A percentile compares a stretch with the other conserved stretches of the same genome.
phyloP scores from a whole-genome alignment of 2,888 invertebrate genomes.

The Spodoptera picta region DNA sequence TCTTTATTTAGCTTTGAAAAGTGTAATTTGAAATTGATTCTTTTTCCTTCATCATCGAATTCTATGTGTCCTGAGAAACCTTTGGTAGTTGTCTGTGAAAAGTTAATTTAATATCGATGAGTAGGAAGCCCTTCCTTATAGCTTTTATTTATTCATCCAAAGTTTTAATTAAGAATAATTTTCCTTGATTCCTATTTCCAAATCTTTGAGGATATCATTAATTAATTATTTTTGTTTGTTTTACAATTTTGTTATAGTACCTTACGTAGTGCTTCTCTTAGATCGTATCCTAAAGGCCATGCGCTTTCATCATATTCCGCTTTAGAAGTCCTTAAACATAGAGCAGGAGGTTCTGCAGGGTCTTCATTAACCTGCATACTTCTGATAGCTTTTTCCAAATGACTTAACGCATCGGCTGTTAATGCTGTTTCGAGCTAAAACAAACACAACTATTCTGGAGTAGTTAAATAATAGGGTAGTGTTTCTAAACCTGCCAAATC shows the following conservation, averaged over 20 bases:
- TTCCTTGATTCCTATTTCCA: neutral
- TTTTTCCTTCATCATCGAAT: slow-evolving; percentile 91
- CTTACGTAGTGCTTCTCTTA: slow-evolving; percentile 66
- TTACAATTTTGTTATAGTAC: slow-evolving; percentile 46
- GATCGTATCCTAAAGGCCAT: slow-evolving; percentile 70
- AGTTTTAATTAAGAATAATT: too few relatives aligned
- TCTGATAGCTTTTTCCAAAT: slow-evolving; percentile 76
- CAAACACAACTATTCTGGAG: too few relatives aligned
- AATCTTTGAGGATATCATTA: too few relatives aligned
- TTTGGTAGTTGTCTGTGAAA: slow-evolving; percentile 80
- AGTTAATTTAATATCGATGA: neutral
- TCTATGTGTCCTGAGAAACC: slow-evolving; percentile 91
- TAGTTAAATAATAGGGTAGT: too few relatives aligned
- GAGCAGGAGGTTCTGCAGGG: slow-evolving; percentile 88
- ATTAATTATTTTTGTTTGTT: slow-evolving; percentile 6
- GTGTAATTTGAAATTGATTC: slow-evolving; percentile 89
- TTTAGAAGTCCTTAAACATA: slow-evolving; percentile 91
- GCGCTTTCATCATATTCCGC: slow-evolving; percentile 71
- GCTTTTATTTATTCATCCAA: too few relatives aligned
- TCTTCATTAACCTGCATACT: slow-evolving; percentile 57
- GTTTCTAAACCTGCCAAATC: too few relatives aligned
- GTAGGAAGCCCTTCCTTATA: too few relatives aligned
- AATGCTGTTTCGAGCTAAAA: slow-evolving; percentile 79
- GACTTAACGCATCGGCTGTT: slow-evolving; percentile 78
- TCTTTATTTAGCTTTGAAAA: slow-evolving; percentile 84